phyloP scores from a whole-genome alignment of 2,113 vertebrate species.

The Corynorhinus townsendii region DNA sequence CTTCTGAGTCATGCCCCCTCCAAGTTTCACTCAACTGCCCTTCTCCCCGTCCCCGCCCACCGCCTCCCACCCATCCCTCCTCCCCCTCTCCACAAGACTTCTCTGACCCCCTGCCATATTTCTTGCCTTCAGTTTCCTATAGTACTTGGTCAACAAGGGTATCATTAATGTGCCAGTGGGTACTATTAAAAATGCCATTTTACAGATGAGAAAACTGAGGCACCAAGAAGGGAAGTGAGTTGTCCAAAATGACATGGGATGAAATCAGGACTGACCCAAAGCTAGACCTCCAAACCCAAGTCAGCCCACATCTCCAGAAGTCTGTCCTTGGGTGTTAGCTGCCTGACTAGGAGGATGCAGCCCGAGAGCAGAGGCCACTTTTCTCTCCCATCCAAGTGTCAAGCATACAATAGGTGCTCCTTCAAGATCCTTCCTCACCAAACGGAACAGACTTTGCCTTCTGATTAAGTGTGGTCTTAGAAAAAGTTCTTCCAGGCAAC shows the following conservation, averaged over 20 bases:
- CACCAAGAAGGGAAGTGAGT: background rate
- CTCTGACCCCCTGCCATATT: background rate
- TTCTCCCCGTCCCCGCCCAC: background rate
- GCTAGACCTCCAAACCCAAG: background rate
- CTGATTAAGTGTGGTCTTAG: background rate
- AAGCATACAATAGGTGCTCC: background rate
- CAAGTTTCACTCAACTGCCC: background rate
- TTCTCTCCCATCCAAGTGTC: background rate
- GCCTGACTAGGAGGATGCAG: background rate
- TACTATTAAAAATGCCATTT: background rate
- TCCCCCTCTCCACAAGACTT: background rate
- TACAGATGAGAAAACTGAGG: background rate
- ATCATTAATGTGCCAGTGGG: background rate
- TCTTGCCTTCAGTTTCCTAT: background rate
- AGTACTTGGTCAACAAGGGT: background rate
- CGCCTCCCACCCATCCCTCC: too few species aligned
- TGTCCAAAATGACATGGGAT: background rate
- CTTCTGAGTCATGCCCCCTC: background rate
- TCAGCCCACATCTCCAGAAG: background rate
- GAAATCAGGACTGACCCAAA: background rate
- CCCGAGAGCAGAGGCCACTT: background rate
- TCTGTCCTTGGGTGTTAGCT: background rate
- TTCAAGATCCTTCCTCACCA: background rate
- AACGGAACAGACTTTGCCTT: background rate
- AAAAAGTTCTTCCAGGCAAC: background rate